These are phyloP conservation scores for Sterrhoptilus dennistouni DNA, from an alignment of 2,113 vertebrate genomes.

Conservation along the genomic window DNA sequence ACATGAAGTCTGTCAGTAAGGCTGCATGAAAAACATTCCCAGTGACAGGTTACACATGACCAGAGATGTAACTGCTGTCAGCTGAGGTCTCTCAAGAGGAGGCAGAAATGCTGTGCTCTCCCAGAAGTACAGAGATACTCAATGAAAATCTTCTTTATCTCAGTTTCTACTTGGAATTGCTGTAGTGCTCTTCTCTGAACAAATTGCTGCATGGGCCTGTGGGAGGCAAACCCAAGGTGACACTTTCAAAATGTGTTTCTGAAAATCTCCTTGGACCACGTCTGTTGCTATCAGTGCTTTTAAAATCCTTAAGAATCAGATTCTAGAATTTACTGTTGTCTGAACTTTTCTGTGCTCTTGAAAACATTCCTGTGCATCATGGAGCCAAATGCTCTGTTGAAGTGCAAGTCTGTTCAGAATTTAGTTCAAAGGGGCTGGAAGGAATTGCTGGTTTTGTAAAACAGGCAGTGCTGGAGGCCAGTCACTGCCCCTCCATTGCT, in stretches of 20 bases:
- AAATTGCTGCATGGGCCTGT: background rate
- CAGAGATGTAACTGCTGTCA: background rate
- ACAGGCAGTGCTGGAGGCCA: background rate
- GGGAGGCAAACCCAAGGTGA: background rate
- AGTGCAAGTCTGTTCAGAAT: background rate
- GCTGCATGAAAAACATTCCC: background rate
- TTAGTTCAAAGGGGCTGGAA: conserved; percentile 40
- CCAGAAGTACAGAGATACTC: background rate
- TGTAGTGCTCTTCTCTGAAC: background rate
- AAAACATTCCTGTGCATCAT: background rate
- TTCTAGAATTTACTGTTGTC: background rate
- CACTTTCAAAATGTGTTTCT: background rate
- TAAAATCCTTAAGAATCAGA: background rate
- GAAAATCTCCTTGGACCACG: background rate
- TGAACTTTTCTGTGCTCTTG: background rate
- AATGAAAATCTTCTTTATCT: background rate
- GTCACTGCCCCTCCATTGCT: background rate
- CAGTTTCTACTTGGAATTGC: background rate
- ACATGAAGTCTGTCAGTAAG: background rate
- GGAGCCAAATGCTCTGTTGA: background rate
- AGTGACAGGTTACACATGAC: background rate
- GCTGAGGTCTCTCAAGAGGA: background rate
- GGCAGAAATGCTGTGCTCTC: background rate
- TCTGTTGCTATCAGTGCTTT: background rate
- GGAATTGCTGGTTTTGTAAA: conserved; percentile 35